phyloP scores from a whole-genome alignment of 2,888 invertebrate species.

The Noctua pronuba region DNA sequence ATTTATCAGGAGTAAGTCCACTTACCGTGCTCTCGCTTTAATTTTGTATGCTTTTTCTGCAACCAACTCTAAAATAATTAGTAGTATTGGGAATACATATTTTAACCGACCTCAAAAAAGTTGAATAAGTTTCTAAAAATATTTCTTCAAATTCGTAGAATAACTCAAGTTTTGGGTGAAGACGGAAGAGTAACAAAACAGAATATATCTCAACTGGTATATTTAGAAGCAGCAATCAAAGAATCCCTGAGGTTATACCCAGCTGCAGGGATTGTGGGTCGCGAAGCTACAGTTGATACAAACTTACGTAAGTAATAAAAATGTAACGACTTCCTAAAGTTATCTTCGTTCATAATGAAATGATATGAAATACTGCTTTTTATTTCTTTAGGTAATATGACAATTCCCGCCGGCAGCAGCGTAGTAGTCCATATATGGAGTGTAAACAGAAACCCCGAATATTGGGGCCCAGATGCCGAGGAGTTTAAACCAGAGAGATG shows the following conservation, averaged over 20 bases:
- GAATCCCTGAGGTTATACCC: not conserved
- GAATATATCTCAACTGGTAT: constrained; percentile 48
- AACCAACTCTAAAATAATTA: not conserved
- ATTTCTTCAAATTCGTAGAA: constrained; percentile 22
- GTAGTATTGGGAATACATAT: not conserved
- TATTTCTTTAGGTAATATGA: not conserved
- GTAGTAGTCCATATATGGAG: not conserved
- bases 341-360: not conserved
- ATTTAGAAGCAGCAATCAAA: constrained; percentile 21
- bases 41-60: not conserved
- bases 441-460: not conserved
- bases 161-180: constrained; percentile 50
- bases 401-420: no score
- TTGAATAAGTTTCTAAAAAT: not conserved
- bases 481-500: not conserved
- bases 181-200: constrained; percentile 44
- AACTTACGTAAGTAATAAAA: not conserved
- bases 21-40: not conserved
- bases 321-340: not conserved
- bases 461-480: not conserved
- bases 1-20: constrained; percentile 61
- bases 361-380: not conserved
- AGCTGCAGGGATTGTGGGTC: not conserved
- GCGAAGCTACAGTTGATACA: not conserved
- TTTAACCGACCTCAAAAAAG: not conserved